Percentiles rank a stretch among this genome's conserved stretches.
phyloP scores from a whole-genome alignment of 2,113 vertebrate genomes.

The Heptranchias perlo region DNA sequence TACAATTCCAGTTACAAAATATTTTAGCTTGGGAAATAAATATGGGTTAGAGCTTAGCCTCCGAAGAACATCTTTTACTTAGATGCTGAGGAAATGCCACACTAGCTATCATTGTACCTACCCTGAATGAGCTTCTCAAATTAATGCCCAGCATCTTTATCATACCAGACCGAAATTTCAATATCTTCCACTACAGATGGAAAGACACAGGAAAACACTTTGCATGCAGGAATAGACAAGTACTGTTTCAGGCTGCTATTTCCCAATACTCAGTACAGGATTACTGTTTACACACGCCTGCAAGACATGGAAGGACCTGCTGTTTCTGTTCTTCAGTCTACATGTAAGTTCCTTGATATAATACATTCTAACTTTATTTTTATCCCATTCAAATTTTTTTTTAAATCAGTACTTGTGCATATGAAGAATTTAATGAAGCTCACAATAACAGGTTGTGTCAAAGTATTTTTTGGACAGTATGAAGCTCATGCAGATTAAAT shows the following conservation, averaged over 20 bases:
- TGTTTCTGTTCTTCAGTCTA: conserved; percentile 67
- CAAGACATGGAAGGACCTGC: conserved; percentile 59
- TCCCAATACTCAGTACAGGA: conserved; percentile 58
- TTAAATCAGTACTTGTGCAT: neutral
- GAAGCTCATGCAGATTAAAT: neutral
- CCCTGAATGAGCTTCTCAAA: neutral
- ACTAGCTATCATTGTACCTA: neutral
- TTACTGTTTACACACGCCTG: conserved; percentile 60
- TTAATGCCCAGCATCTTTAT: neutral
- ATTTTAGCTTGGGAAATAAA: neutral
- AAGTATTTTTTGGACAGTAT: neutral
- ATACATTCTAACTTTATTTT: neutral
- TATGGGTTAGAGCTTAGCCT: neutral
- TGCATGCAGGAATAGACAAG: conserved; percentile 53
- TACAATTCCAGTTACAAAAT: neutral
- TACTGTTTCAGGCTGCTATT: conserved; percentile 61
- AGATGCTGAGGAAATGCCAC: neutral
- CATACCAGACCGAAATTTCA: too few species aligned
- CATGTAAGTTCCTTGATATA: conserved; percentile 50
- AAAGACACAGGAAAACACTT: conserved; percentile 49
- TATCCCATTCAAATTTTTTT: neutral
- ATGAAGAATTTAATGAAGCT: neutral
- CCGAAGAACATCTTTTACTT: neutral
- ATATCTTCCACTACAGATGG: conserved; percentile 50
- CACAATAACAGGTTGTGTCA: neutral